Conservation (phyloP, 2,113 vertebrate genomes). For the Grammomys dolichurus region DNA sequence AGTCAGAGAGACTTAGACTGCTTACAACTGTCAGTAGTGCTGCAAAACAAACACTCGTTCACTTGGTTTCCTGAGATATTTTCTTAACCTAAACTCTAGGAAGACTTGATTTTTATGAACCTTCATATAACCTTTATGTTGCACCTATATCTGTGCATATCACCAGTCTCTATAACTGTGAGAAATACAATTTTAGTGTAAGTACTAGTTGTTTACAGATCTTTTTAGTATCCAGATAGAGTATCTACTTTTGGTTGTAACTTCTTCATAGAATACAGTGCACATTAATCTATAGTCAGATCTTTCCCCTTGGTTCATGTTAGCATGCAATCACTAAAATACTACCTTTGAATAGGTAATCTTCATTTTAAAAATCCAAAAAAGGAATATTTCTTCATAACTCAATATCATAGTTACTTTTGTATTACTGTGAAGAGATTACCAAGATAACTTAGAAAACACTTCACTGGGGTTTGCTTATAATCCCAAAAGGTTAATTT, state of each 20-base stretch:
- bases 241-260: not conserved
- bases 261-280: not conserved
- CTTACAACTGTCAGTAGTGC: not conserved
- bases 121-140: not conserved
- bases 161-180: not conserved
- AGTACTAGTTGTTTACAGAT: not conserved
- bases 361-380: not conserved
- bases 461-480: not conserved
- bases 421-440: not conserved
- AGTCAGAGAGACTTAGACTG: not conserved
- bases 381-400: not conserved
- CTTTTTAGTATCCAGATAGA: not conserved
- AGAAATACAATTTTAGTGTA: not conserved
- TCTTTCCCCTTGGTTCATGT: not conserved
- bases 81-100: not conserved
- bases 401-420: not conserved
- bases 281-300: not conserved
- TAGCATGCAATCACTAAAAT: not conserved
- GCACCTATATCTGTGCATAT: not conserved
- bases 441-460: not conserved
- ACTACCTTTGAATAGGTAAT: conserved; percentile 21
- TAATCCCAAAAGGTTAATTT: not conserved
- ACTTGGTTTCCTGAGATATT: not conserved
- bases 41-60: not conserved
- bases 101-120: conserved; percentile 18